phyloP scores from a whole-genome alignment of 2,113 vertebrate genomes.

The Cyanocitta stelleri region DNA sequence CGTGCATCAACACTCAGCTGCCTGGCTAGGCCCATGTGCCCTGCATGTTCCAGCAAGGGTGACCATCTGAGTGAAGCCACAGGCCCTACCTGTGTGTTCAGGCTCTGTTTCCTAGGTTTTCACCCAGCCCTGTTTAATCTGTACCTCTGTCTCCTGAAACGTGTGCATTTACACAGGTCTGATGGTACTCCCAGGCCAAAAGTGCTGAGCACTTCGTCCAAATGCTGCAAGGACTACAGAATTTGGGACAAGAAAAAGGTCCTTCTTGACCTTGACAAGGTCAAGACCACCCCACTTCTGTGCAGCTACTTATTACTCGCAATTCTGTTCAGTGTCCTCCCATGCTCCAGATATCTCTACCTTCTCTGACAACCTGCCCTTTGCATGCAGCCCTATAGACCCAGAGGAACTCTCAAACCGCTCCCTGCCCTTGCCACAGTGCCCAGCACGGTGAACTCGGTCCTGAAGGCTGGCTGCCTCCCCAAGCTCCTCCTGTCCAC shows the following conservation, averaged over 20 bases:
- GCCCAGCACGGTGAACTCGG: not conserved
- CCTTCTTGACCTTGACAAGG: not conserved
- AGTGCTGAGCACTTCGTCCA: not conserved
- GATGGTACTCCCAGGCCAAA: not conserved
- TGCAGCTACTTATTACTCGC: not conserved
- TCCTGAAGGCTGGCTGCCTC: not conserved
- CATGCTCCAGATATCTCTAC: not conserved
- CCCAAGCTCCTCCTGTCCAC: not conserved
- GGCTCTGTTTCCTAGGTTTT: not conserved
- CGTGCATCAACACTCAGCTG: not conserved
- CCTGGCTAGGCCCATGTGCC: not conserved
- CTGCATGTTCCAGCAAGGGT: fast-evolving
- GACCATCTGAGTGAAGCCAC: not conserved
- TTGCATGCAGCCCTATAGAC: not conserved
- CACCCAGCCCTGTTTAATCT: not conserved
- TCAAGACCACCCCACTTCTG: not conserved
- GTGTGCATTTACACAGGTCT: fast-evolving
- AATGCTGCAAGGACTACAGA: no score
- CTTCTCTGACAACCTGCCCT: not conserved
- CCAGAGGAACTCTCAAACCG: no score
- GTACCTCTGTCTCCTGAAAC: not conserved
- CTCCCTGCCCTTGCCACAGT: not conserved
- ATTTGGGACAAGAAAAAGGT: not conserved
- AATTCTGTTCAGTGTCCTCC: not conserved
- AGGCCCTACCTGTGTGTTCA: not conserved